Percentiles rank a stretch among this genome's conserved stretches.
Evolutionary conservation across 2,797 vertebrate species (phyloP).

Genomic region (Enteromius anoplus): DNA sequence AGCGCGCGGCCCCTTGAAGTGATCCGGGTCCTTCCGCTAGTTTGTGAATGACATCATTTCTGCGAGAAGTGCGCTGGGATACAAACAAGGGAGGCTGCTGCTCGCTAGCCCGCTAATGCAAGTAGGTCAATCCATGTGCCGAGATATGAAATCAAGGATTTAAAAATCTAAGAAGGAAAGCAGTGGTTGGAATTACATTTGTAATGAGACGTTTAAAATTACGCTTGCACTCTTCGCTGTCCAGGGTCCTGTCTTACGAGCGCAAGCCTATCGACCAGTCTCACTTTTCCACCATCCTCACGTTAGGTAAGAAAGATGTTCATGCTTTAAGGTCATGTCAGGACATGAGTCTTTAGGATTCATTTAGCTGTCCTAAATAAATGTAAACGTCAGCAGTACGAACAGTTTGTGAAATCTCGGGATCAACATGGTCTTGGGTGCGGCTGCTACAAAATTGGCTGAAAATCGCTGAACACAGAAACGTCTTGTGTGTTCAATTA

Average conservation of each 20-base stretch:
- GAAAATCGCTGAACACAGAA: constrained; percentile 37
- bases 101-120: constrained; percentile 53
- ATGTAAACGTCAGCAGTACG: background rate
- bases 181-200: constrained; percentile 55
- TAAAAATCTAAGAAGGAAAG: constrained; percentile 37
- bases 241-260: constrained; percentile 80
- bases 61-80: constrained; percentile 66
- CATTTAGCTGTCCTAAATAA: background rate
- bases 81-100: constrained; percentile 58
- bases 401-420: constrained; percentile 31
- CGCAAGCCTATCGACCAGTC: constrained; percentile 75
- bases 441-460: constrained; percentile 63
- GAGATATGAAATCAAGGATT: constrained; percentile 54
- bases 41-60: constrained; percentile 81
- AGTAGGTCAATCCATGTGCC: constrained; percentile 55
- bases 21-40: constrained; percentile 77
- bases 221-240: constrained; percentile 81
- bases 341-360: background rate
- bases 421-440: constrained; percentile 66
- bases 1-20: constrained; percentile 70
- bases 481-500: constrained; percentile 36
- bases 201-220: constrained; percentile 76
- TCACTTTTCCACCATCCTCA: constrained; percentile 70
- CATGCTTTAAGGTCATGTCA: constrained; percentile 45
- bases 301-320: constrained; percentile 71